Percentiles rank a stretch among this genome's conserved stretches.
phyloP scores from a whole-genome alignment of 64 coral and sea anemone genomes.

The Montipora capricornis region DNA sequence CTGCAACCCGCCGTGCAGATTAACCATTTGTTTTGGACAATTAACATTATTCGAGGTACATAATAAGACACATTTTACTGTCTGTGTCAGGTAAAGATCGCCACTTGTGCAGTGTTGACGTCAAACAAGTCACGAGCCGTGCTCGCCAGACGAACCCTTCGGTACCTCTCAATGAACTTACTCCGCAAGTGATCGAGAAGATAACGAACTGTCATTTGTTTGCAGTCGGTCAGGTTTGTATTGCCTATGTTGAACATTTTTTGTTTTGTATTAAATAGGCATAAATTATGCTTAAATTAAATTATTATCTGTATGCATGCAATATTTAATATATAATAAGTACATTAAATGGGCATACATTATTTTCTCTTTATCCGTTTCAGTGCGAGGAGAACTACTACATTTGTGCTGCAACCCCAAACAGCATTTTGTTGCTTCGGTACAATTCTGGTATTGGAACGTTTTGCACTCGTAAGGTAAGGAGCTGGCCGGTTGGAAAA shows the following conservation, averaged over 20 bases:
- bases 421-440: constrained; percentile 84
- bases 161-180: constrained; percentile 68
- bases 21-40: neutral
- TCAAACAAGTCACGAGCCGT: constrained; percentile 74
- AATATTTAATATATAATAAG: no score
- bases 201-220: constrained; percentile 95
- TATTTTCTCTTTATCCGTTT: neutral
- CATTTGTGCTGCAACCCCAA: constrained; percentile 87
- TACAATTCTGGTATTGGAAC: constrained; percentile 92
- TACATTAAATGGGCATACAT: neutral
- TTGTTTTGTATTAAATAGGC: neutral
- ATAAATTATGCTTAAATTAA: no score
- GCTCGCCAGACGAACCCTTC: constrained; percentile 79
- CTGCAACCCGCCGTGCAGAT: no score
- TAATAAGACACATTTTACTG: neutral
- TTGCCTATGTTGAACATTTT: neutral
- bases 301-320: no score
- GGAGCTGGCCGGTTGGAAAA: neutral
- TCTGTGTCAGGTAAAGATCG: constrained; percentile 80
- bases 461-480: constrained; percentile 95
- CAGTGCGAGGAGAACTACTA: constrained; percentile 79
- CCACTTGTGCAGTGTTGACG: constrained; percentile 80
- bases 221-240: constrained; percentile 80
- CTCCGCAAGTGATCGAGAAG: constrained; percentile 78
- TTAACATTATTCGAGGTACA: no score